These are phyloP conservation scores for Pongo abelii DNA, from an alignment of 2,113 vertebrate genomes.

Conservation along the genomic window DNA sequence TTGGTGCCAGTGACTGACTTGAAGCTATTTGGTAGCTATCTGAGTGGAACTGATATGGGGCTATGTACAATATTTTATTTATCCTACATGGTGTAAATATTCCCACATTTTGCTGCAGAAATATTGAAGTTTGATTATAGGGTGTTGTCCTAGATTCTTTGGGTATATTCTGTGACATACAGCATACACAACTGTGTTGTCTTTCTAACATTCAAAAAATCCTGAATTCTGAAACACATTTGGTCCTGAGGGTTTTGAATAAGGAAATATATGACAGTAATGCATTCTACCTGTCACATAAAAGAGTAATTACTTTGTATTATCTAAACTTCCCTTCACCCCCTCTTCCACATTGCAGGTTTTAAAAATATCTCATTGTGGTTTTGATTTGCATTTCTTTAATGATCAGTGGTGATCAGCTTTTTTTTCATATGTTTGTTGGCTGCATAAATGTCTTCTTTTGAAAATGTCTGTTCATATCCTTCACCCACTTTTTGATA, in stretches of 20 bases:
- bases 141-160: background rate
- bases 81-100: background rate
- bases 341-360: background rate
- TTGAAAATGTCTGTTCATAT: too few relatives aligned
- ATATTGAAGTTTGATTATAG: background rate
- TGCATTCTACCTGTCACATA: background rate
- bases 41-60: background rate
- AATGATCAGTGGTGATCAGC: too few relatives aligned
- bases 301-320: background rate
- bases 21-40: background rate
- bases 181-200: background rate
- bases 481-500: too few relatives aligned
- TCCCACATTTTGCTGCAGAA: background rate
- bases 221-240: background rate
- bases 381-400: too few relatives aligned
- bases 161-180: background rate
- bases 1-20: background rate
- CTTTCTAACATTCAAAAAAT: background rate
- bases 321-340: background rate
- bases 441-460: too few relatives aligned
- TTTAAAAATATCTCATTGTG: background rate
- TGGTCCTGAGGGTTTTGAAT: background rate
- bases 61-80: background rate
- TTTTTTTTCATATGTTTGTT: too few relatives aligned
- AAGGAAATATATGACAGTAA: background rate